Percentiles rank a stretch among this genome's conserved stretches.
Evolutionary conservation across 2,113 vertebrate species (phyloP).

Genomic region (Pterocles burchelli): DNA sequence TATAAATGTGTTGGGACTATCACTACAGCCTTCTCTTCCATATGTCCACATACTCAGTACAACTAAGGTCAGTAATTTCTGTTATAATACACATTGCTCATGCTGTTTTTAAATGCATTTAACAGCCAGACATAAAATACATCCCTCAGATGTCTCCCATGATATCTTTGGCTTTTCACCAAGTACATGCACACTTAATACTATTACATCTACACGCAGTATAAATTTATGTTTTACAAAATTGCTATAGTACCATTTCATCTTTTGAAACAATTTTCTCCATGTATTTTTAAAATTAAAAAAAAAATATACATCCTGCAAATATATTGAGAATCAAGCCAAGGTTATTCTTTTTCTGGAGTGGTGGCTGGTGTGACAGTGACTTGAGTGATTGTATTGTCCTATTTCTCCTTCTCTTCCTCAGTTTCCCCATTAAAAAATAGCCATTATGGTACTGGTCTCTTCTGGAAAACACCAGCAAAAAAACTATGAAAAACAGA

Average conservation of each 20-base stretch:
- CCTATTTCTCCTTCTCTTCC: not conserved
- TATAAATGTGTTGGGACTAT: constrained; percentile 13
- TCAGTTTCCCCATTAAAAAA: not conserved
- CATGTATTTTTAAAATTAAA: not conserved
- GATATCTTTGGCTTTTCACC: constrained; percentile 33
- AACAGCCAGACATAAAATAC: constrained; percentile 7
- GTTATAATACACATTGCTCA: constrained; percentile 23
- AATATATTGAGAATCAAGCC: not conserved
- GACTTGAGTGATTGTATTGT: not conserved
- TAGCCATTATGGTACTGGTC: rapidly evolving
- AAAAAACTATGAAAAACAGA: not conserved
- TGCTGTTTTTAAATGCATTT: constrained; percentile 24
- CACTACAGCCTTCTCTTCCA: constrained; percentile 26
- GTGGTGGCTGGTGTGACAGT: not conserved
- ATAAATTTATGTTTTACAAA: not conserved
- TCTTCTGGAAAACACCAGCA: not conserved
- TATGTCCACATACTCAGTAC: not conserved
- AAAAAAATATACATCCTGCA: not conserved
- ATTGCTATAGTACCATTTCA: not conserved
- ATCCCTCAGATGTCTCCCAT: constrained; percentile 25
- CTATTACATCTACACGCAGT: not conserved
- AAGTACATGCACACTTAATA: not conserved
- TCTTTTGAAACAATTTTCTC: not conserved
- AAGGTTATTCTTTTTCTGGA: not conserved
- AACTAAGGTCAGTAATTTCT: constrained; percentile 25